A percentile compares a stretch with the other conserved stretches of the same genome.
Evolutionary conservation across 2,797 vertebrate genomes (phyloP).

Genomic region (Halcyon badia): DNA sequence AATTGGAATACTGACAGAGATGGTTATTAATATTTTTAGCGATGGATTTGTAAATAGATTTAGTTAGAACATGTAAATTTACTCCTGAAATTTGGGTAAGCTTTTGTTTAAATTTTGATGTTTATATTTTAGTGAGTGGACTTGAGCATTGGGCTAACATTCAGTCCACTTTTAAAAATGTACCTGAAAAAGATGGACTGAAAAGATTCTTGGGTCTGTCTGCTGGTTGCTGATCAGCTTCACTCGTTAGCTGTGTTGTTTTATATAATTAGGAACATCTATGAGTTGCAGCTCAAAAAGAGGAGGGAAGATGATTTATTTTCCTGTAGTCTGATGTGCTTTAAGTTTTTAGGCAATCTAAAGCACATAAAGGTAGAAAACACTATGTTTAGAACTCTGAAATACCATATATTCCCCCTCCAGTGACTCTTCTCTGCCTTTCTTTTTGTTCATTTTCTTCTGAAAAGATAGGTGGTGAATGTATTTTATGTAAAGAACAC

Average conservation of each 20-base stretch:
- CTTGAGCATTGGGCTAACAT: neutral
- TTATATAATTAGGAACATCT: neutral
- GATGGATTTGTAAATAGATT: neutral
- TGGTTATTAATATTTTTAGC: neutral
- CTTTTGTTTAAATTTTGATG: neutral
- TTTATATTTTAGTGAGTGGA: neutral
- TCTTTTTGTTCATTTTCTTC: neutral
- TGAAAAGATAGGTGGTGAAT: neutral
- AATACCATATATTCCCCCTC: neutral
- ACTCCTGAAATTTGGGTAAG: neutral
- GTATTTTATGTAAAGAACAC: neutral
- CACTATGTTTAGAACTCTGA: neutral
- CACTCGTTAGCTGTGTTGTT: neutral
- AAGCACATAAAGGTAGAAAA: neutral
- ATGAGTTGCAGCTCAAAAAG: neutral
- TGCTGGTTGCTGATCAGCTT: neutral
- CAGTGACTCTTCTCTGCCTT: neutral
- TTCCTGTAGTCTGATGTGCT: neutral
- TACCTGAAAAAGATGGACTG: neutral
- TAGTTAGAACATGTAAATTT: neutral
- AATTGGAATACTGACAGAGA: neutral
- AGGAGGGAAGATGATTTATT: neutral
- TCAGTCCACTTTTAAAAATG: neutral
- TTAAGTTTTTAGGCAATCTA: neutral
- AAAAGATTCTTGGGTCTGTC: neutral